Percentiles rank a stretch among this genome's conserved stretches.
Conservation (phyloP, 2,797 vertebrate species). For the Notolabrus celidotus region DNA sequence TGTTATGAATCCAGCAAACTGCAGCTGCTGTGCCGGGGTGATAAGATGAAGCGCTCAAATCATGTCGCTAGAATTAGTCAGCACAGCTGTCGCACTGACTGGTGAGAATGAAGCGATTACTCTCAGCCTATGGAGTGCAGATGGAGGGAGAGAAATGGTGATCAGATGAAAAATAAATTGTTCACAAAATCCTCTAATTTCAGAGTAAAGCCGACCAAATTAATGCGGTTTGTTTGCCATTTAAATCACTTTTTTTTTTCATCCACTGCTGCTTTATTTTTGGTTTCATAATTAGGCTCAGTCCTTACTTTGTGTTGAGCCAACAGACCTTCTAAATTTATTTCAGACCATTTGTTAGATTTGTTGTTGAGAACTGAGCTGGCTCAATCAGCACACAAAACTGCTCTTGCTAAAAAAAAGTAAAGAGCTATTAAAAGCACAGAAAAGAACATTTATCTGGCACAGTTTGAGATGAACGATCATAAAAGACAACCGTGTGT, state of each 20-base stretch:
- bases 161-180: conserved; percentile 23
- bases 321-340: background rate
- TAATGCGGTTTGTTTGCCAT: background rate
- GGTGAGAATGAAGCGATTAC: conserved; percentile 52
- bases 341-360: conserved; percentile 10
- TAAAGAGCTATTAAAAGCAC: conserved; percentile 34
- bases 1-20: conserved; percentile 16
- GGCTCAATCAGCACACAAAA: background rate
- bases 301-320: background rate
- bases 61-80: conserved; percentile 48
- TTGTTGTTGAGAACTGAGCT: conserved; percentile 2
- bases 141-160: conserved; percentile 13
- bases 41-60: conserved; percentile 33
- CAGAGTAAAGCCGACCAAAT: background rate
- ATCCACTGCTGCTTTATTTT: conserved; percentile 5
- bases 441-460: conserved; percentile 35
- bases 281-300: conserved; percentile 1
- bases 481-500: conserved; percentile 23
- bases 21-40: conserved; percentile 39
- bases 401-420: background rate
- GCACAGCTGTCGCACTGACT: conserved; percentile 56
- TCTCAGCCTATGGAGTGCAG: conserved; percentile 28
- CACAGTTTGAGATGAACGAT: conserved; percentile 20
- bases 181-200: conserved; percentile 9
- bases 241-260: background rate